Conservation (phyloP, 2,888 invertebrate genomes). For the Lithophane leautieri region DNA sequence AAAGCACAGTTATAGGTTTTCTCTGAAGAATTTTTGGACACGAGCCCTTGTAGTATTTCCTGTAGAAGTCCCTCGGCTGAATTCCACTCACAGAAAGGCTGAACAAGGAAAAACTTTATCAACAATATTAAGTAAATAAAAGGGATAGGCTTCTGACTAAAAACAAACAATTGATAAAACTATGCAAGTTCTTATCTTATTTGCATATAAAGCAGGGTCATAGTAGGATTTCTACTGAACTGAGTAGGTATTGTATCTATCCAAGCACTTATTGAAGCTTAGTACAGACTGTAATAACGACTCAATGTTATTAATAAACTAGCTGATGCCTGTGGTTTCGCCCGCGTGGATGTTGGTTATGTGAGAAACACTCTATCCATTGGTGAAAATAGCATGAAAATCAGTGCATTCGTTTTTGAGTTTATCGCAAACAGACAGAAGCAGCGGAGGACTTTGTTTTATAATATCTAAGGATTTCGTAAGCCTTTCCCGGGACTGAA, state of each 20-base stretch:
- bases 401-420: no score
- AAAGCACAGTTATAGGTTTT: background rate
- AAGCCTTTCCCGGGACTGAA: background rate
- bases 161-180: slow-evolving; percentile 46
- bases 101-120: slow-evolving; percentile 3
- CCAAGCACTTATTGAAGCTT: background rate
- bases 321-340: no score
- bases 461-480: no score
- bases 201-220: slow-evolving; percentile 32
- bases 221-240: slow-evolving; percentile 23
- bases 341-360: no score
- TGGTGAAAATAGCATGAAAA: no score
- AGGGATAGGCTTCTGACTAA: slow-evolving; percentile 35
- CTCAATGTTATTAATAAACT: background rate
- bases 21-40: background rate
- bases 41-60: background rate
- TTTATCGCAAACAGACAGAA: no score
- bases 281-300: no score
- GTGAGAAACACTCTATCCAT: no score
- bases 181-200: slow-evolving; percentile 28
- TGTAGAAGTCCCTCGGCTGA: background rate
- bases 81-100: background rate
- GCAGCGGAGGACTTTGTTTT: no score
- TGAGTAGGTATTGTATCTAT: background rate
- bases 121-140: slow-evolving; percentile 14